Evolutionary conservation across 2,797 vertebrate species (phyloP), one percentile per base, ranked within the genome.

Genomic region (Vultur gryphus): DNA sequence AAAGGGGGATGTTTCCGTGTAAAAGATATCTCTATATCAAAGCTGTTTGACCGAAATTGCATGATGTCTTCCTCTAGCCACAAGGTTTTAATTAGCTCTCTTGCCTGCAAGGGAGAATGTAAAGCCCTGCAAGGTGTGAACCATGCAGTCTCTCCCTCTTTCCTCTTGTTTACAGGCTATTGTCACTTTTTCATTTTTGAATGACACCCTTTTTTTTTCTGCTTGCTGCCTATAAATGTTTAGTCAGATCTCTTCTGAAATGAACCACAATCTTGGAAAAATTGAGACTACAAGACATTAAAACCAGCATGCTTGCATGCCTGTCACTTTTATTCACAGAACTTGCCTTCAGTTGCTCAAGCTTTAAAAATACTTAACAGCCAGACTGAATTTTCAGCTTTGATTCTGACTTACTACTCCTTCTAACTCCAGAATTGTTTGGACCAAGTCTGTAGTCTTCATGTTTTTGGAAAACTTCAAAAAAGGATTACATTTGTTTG

Each of bases 51-150:
- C 66, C 48, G 87, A 73, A 41, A 57, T 90, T 84, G 17, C 33
- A n/a, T 2, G 2, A 66, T 87, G 73, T 79, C 43, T 71, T 90
- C 93, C 65, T 73, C 9, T 65, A 83, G 37, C 62, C 59, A 57
- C 16, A 78, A 61, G 59, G 39, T 90, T 95, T 95, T 89, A 92
- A 90, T 97, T 95, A 87, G n/a, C 33, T 80, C 28, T 90, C 39
- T 52, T 82, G 81, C 43, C 67, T 89, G 11, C 26, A 57, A 94
- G 51, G 16, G 41, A 58, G 46, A 89, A 77, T 7, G 3, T 35
- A 72, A 90, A 93, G 26, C 41, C 58, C 72, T 90, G 54, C 3
- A 29, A 94, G 83, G 62, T 84, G 49, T 26, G 35, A 87, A 19
- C 58, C 26, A 9, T 24, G 25, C 12, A n/a, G 15, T 62, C 26